Evolutionary conservation across 2,113 vertebrate genomes (phyloP).

Genomic region (Orycteropus afer): DNA sequence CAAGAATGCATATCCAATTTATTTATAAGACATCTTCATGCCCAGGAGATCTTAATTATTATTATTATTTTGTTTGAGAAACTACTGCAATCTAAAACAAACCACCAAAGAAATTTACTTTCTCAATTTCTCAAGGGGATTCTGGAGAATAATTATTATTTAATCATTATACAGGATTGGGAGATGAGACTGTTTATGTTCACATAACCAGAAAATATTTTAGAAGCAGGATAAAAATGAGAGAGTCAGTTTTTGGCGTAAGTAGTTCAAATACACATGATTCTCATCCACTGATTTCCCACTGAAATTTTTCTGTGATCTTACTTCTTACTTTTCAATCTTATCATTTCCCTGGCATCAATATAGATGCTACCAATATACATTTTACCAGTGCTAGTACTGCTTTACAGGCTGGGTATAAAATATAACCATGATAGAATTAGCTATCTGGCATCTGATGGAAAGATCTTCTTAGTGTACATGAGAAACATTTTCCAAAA

Average conservation of each 20-base stretch:
- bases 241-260: not conserved
- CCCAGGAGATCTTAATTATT: conserved; percentile 1
- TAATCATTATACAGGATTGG: not conserved
- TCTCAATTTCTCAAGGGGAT: not conserved
- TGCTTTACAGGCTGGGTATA: not conserved
- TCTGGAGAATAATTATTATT: not conserved
- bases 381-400: not conserved
- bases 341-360: not conserved
- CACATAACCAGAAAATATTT: not conserved
- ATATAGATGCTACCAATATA: not conserved
- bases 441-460: not conserved
- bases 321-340: conserved; percentile 17
- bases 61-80: conserved; percentile 41
- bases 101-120: not conserved
- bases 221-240: conserved; percentile 14
- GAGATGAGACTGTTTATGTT: not conserved
- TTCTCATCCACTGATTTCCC: not conserved
- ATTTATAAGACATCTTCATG: conserved; percentile 56
- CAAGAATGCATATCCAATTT: conserved; percentile 26
- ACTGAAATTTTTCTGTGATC: not conserved
- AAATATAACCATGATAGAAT: not conserved
- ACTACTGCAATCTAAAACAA: not conserved
- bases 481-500: not conserved
- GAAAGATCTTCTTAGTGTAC: not conserved
- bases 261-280: not conserved